Evolutionary conservation across 2,888 invertebrate genomes (phyloP).

Genomic region (Brassicogethes aeneus): DNA sequence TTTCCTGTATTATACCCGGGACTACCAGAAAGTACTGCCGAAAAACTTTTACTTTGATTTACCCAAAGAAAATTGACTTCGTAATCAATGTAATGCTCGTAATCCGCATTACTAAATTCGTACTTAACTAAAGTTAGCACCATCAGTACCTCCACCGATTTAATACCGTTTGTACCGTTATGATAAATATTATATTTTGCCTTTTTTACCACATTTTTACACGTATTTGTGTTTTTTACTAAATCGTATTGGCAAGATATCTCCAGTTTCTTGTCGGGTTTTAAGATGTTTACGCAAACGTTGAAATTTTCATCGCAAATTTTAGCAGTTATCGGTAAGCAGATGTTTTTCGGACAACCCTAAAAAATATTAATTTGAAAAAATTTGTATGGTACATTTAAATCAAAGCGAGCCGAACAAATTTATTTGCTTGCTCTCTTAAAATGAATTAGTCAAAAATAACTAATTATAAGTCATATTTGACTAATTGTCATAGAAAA

Average conservation of each 20-base stretch:
- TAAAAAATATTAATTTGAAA: conserved; percentile 23
- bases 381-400: no score
- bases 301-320: conserved; percentile 28
- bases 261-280: conserved; percentile 17
- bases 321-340: conserved; percentile 28
- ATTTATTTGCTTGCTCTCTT: no score
- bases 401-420: no score
- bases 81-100: conserved; percentile 25
- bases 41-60: conserved; percentile 28
- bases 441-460: no score
- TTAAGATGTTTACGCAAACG: conserved; percentile 23
- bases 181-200: conserved; percentile 36
- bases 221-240: conserved; percentile 20
- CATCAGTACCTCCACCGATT: conserved; percentile 31
- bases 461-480: no score
- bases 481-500: no score
- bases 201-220: conserved; percentile 31
- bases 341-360: conserved; percentile 34
- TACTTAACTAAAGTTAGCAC: conserved; percentile 24
- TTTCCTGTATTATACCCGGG: conserved; percentile 64
- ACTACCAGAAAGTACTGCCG: conserved; percentile 54
- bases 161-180: conserved; percentile 41
- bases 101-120: conserved; percentile 15
- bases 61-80: conserved; percentile 32
- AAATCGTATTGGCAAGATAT: conserved; percentile 18